These are phyloP conservation scores for Eugnorisma glareosa DNA, from an alignment of 2,888 invertebrate genomes.

Conservation along the genomic window DNA sequence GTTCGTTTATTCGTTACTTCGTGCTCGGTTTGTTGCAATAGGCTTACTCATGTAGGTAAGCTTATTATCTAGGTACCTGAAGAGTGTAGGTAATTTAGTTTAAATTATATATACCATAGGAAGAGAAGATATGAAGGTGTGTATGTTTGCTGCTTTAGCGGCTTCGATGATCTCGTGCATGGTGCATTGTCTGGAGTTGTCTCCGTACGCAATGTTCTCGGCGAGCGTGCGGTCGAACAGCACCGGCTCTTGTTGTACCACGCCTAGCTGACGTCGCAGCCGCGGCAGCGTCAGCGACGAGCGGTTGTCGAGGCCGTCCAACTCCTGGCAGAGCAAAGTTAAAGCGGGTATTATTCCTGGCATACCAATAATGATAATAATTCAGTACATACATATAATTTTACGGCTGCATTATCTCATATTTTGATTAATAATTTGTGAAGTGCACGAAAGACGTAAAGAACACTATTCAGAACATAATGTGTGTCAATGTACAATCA, in stretches of 20 bases:
- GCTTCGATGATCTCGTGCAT: slow-evolving; percentile 94
- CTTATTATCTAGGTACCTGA: neutral
- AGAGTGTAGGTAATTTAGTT: neutral
- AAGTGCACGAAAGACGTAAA: too few relatives aligned
- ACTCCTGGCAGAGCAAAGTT: slow-evolving; percentile 74
- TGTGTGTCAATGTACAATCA: too few relatives aligned
- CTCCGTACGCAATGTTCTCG: slow-evolving; percentile 97
- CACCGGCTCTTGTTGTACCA: slow-evolving; percentile 96
- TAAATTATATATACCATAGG: slow-evolving; percentile 89
- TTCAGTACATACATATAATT: too few relatives aligned
- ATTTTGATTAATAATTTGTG: too few relatives aligned
- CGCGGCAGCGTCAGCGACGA: slow-evolving; percentile 91
- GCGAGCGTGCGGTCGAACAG: slow-evolving; percentile 95
- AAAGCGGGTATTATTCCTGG: neutral
- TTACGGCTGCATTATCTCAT: too few relatives aligned
- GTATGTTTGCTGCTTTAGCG: slow-evolving; percentile 95
- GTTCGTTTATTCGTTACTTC: neutral
- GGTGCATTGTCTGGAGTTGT: slow-evolving; percentile 92
- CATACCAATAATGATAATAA: too few relatives aligned
- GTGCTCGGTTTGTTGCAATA: neutral
- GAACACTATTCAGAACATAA: too few relatives aligned
- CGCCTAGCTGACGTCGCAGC: slow-evolving; percentile 93
- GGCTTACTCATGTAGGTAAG: neutral
- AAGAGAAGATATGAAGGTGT: slow-evolving; percentile 93
- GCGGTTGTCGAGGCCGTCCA: slow-evolving; percentile 91